Evolutionary conservation across 2,797 vertebrate genomes (phyloP), one percentile per base, ranked within the genome.

Genomic region (Ctenochaetus hawaiiensis): DNA sequence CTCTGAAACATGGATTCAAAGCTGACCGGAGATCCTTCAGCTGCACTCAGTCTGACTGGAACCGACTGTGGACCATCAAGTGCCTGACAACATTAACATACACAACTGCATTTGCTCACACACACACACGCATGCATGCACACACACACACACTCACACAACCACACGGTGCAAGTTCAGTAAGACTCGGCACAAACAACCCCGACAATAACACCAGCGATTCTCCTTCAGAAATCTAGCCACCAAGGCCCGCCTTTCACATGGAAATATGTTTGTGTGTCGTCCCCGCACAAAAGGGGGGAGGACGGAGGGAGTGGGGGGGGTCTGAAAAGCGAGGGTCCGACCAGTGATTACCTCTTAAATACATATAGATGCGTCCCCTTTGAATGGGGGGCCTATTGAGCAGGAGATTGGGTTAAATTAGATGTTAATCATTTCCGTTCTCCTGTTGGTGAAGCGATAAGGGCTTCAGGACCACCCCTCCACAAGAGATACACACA

Each of bases 381-480:
- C 83, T 92, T 92, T 91, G 89, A 92, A 90, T 90, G 78, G 89
- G 89, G 43, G 63, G 83, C 83, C 77, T 78, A 93, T 87, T 88
- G 93, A 93, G 78, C 75, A 16, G 78, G 72, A 91, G 90, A 93
- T 85, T 77, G 93, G 93, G 92, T 93, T 93, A 92, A 94, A 95
- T 95, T 91, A 95, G 94, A 95, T 95, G 92, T 91, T 95, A 93
- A 95, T 96, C 94, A 91, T 92, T 92, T 94, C 86, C 81, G 83
- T 90, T 95, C 89, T 92, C 87, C 94, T 95, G 95, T 92, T 88
- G 91, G 89, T 87, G 91, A 92, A 86, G 86, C 77, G 94, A 95
- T 95, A 95, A 95, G 91, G 54, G 77, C 86, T 72, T 47, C 75
- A 44, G 88, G 90, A 90, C 90, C 90, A 64, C 87, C 91, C 86